Evolutionary conservation across 2,888 invertebrate species (phyloP).

Genomic region (Hofmannophila pseudospretella): DNA sequence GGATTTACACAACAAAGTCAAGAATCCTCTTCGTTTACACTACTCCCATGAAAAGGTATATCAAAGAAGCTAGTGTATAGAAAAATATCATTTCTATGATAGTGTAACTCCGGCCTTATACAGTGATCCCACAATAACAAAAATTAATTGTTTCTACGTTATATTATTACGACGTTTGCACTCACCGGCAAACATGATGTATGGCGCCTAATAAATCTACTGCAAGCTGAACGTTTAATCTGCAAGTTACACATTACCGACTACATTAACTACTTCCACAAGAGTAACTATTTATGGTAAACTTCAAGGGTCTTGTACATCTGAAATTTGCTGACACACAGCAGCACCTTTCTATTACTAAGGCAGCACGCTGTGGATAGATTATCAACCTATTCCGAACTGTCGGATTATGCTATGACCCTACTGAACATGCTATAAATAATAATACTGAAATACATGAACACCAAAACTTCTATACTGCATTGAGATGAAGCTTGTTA

Average conservation of each 20-base stretch:
- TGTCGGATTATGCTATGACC: constrained; percentile 36
- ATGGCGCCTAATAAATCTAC: constrained; percentile 62
- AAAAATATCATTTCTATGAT: no score
- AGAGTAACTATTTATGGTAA: not conserved
- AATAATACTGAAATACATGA: constrained; percentile 18
- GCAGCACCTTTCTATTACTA: no score
- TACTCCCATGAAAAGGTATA: no score
- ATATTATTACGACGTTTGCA: constrained; percentile 23
- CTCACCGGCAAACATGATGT: constrained; percentile 65
- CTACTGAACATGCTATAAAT: constrained; percentile 42
- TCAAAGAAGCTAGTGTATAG: no score
- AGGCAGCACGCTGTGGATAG: no score
- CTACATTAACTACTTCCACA: constrained; percentile 6
- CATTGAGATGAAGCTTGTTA: constrained; percentile 46
- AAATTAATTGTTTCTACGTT: no score
- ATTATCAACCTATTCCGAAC: constrained; percentile 7
- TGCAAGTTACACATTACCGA: constrained; percentile 43
- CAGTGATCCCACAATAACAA: not conserved
- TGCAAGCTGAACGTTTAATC: constrained; percentile 67
- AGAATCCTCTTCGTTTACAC: no score
- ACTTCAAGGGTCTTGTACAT: not conserved
- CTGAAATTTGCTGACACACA: not conserved
- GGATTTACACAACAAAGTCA: no score
- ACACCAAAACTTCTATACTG: constrained; percentile 29
- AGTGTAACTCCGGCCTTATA: not conserved